phyloP scores from a whole-genome alignment of 2,797 vertebrate genomes.

The Glyptemys insculpta region DNA sequence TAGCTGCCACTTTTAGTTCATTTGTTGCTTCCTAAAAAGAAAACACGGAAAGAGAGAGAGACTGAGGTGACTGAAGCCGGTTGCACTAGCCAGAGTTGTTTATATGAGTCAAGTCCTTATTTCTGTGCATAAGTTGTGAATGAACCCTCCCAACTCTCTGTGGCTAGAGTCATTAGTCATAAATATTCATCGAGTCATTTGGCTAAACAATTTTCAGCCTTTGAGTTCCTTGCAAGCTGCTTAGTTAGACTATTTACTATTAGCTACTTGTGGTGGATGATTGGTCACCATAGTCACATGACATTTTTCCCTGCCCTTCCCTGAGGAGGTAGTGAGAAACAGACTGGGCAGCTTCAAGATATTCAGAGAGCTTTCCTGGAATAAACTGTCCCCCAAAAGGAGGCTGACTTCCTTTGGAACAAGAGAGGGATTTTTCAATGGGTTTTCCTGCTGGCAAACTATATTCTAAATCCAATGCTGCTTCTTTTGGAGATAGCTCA shows the following conservation, averaged over 20 bases:
- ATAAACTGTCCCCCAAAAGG: neutral
- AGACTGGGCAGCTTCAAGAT: neutral
- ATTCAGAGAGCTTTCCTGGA: neutral
- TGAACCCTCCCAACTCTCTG: neutral
- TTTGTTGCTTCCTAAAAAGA: neutral
- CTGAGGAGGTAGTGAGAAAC: neutral
- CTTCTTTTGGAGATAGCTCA: no score
- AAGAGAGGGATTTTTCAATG: no score
- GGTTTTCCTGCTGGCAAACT: no score
- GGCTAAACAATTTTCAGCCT: neutral
- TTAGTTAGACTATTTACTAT: neutral
- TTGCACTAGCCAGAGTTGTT: neutral
- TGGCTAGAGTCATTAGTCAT: neutral
- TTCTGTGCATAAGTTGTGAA: neutral
- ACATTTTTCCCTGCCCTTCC: neutral
- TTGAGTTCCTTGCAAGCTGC: neutral
- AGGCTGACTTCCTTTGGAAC: no score
- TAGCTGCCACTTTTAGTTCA: slow-evolving; percentile 65
- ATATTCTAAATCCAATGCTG: no score
- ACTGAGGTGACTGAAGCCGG: neutral
- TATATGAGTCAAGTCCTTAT: neutral
- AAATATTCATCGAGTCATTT: neutral
- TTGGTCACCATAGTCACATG: neutral
- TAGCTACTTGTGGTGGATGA: neutral
- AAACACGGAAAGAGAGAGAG: neutral